Conservation (phyloP, 2,888 invertebrate species). For the Melinaea menophilus region DNA sequence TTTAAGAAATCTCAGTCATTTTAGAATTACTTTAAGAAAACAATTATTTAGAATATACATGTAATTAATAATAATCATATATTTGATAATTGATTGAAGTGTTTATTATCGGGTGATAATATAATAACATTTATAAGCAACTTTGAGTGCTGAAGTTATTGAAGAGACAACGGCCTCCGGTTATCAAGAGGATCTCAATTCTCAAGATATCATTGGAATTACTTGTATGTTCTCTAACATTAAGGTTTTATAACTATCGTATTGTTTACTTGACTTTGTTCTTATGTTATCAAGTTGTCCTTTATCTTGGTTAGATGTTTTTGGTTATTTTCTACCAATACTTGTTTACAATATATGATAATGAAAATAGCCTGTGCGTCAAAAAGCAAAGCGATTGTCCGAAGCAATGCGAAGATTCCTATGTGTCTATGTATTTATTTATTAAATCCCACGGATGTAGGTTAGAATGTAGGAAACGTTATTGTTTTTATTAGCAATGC, state of each 20-base stretch:
- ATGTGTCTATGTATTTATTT: neutral
- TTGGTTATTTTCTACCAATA: no score
- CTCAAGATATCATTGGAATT: no score
- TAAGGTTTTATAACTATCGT: no score
- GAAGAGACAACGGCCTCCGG: conserved; percentile 10
- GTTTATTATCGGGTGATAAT: neutral
- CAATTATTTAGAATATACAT: no score
- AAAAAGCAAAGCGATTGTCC: neutral
- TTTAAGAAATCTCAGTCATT: no score
- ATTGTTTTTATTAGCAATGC: conserved; percentile 4
- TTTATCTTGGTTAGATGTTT: no score
- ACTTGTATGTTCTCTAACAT: no score
- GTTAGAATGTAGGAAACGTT: conserved; percentile 2
- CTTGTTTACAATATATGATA: no score
- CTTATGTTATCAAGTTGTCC: no score
- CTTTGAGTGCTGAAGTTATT: conserved; percentile 14
- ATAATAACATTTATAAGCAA: conserved; percentile 6
- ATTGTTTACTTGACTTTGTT: no score
- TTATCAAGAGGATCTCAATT: neutral
- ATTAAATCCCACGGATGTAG: neutral
- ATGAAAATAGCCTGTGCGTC: no score
- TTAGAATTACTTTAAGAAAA: no score
- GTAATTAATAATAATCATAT: neutral
- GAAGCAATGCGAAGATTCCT: neutral
- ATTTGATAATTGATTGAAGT: conserved; percentile 4